A percentile compares a stretch with the other conserved stretches of the same genome.
Evolutionary conservation across 1,140 invertebrate genomes (phyloP).

Genomic region (Saccostrea glomerata): DNA sequence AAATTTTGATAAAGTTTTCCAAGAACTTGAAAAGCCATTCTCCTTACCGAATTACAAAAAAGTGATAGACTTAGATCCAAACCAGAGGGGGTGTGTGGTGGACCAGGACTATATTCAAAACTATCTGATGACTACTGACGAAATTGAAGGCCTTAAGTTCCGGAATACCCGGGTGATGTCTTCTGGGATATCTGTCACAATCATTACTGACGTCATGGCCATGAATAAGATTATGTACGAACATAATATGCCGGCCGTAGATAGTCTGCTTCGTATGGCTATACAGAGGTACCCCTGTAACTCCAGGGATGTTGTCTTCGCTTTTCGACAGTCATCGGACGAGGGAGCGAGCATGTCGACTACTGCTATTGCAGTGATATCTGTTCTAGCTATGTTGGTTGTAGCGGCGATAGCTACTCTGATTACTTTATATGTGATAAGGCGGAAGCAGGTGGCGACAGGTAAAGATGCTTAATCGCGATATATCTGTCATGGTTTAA

Average conservation of each 20-base stretch:
- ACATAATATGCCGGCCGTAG: neutral
- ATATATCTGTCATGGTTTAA: neutral
- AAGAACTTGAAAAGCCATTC: neutral
- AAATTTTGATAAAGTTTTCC: conserved; percentile 3
- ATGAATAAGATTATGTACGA: conserved; percentile 30
- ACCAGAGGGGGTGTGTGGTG: neutral
- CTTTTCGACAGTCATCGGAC: neutral
- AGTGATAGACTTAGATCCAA: neutral
- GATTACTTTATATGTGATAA: neutral
- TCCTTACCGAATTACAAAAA: neutral
- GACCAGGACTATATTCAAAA: neutral
- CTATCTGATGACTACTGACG: neutral
- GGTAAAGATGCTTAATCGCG: neutral
- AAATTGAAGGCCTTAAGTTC: conserved; percentile 16
- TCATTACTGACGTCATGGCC: neutral
- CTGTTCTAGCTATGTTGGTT: neutral
- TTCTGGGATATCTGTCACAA: neutral
- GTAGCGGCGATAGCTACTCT: neutral
- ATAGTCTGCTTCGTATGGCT: neutral
- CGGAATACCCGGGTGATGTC: neutral
- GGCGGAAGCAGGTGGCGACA: neutral
- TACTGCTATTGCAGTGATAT: neutral
- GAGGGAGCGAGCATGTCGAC: neutral
- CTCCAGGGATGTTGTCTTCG: too few species aligned
- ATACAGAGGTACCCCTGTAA: neutral